Percentiles rank a stretch among this genome's conserved stretches.
Conservation (phyloP, 2,797 vertebrate genomes). For the Gallinago solitaria region DNA sequence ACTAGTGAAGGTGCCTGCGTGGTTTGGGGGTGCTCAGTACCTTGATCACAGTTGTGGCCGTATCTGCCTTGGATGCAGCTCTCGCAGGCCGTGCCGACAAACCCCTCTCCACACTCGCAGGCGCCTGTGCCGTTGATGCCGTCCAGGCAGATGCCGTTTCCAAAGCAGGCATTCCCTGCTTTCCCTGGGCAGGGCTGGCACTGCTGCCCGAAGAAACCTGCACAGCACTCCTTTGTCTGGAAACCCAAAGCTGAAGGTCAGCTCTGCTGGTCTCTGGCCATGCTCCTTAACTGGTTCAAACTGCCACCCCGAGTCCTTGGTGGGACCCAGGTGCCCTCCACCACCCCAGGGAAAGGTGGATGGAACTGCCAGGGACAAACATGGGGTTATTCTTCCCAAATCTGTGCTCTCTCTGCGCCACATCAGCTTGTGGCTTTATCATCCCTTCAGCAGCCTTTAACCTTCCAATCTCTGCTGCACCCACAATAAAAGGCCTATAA, state of each 20-base stretch:
- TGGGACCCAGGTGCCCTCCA: neutral
- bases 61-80: constrained; percentile 82
- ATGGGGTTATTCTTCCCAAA: neutral
- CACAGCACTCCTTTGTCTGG: constrained; percentile 85
- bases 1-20: rapidly evolving
- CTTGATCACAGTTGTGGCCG: constrained; percentile 88
- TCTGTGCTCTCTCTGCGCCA: neutral
- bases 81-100: constrained; percentile 88
- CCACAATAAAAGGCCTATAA: neutral
- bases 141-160: constrained; percentile 86
- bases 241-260: neutral
- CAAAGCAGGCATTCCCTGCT: constrained; percentile 78
- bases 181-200: constrained; percentile 89
- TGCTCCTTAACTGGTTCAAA: rapidly evolving
- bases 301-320: neutral
- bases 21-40: constrained; percentile 55
- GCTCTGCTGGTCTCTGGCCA: neutral
- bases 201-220: constrained; percentile 86
- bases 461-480: neutral
- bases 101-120: constrained; percentile 83
- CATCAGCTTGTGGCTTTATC: rapidly evolving
- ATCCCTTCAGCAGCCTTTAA: neutral
- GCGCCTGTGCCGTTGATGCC: constrained; percentile 83
- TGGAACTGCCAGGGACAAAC: neutral
- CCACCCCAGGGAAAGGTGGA: neutral